phyloP scores from a whole-genome alignment of 1,140 invertebrate species.

The Diachasma alloeum region DNA sequence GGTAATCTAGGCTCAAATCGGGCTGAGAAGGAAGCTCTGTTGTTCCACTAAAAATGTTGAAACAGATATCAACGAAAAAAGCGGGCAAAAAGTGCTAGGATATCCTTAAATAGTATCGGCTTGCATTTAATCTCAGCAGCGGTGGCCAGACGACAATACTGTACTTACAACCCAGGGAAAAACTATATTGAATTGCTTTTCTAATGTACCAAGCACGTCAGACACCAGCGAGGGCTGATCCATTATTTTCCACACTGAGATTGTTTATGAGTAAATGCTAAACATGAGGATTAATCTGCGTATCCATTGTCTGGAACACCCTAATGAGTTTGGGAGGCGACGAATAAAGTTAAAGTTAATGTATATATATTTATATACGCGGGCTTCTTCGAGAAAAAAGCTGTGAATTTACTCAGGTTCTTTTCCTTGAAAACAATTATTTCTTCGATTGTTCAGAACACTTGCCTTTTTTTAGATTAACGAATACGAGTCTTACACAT shows the following conservation, averaged over 20 bases:
- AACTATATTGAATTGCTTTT: neutral
- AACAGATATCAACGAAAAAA: no score
- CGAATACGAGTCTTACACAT: no score
- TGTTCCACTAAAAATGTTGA: no score
- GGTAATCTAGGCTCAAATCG: no score
- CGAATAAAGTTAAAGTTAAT: slow-evolving; percentile 8
- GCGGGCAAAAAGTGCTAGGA: no score
- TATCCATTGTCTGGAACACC: slow-evolving; percentile 64
- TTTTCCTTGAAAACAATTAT: neutral
- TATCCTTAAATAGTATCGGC: no score
- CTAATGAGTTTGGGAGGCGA: slow-evolving; percentile 62
- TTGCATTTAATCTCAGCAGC: neutral
- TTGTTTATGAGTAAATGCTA: slow-evolving; percentile 18
- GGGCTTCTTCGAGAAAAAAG: slow-evolving; percentile 5
- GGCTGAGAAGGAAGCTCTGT: no score
- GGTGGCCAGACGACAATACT: neutral
- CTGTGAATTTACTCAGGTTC: neutral
- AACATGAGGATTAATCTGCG: slow-evolving; percentile 38
- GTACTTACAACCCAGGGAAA: neutral
- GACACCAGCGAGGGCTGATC: neutral
- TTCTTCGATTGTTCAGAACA: neutral
- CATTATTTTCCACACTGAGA: slow-evolving; percentile 1
- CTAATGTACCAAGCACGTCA: neutral
- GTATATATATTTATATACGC: slow-evolving; percentile 12
- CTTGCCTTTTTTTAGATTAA: no score